phyloP scores from a whole-genome alignment of 2,113 vertebrate genomes.

The Perca flavescens region DNA sequence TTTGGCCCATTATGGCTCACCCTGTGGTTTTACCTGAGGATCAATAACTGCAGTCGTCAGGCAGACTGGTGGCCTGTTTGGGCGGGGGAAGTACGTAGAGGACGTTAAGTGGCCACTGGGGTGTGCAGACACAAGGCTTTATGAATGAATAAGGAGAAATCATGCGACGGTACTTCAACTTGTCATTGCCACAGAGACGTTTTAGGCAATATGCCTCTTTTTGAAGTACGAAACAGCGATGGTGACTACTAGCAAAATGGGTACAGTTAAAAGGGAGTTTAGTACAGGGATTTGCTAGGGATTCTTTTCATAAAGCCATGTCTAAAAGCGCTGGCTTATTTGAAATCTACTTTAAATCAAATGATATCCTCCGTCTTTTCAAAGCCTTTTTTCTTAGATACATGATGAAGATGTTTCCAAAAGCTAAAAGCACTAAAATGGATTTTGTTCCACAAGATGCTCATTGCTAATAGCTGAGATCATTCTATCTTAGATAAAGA shows the following conservation, averaged over 20 bases:
- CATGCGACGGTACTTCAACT: neutral
- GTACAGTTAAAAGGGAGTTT: conserved; percentile 21
- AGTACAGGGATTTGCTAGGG: neutral
- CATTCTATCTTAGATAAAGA: neutral
- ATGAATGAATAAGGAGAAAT: conserved; percentile 29
- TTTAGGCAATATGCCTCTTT: conserved; percentile 28
- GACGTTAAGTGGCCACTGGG: neutral
- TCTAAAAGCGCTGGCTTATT: neutral
- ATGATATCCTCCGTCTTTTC: neutral
- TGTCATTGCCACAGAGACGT: conserved; percentile 9
- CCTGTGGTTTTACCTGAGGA: conserved; percentile 59
- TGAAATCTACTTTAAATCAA: neutral
- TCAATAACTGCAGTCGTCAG: conserved; percentile 55
- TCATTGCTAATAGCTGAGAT: neutral
- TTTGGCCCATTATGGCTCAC: conserved; percentile 36
- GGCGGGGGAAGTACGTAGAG: neutral
- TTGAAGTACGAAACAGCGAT: conserved; percentile 35
- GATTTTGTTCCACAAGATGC: neutral
- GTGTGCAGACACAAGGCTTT: conserved; percentile 12
- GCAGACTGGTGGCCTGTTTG: conserved; percentile 34
- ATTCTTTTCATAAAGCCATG: conserved; percentile 8
- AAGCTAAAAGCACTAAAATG: neutral
- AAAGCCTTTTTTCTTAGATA: neutral
- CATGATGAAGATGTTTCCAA: neutral
- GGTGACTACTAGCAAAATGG: conserved; percentile 11